Percentiles rank a stretch among this genome's conserved stretches.
These are phyloP conservation scores for Rapana venosa DNA, from an alignment of 2,888 invertebrate species.

Conservation along the genomic window DNA sequence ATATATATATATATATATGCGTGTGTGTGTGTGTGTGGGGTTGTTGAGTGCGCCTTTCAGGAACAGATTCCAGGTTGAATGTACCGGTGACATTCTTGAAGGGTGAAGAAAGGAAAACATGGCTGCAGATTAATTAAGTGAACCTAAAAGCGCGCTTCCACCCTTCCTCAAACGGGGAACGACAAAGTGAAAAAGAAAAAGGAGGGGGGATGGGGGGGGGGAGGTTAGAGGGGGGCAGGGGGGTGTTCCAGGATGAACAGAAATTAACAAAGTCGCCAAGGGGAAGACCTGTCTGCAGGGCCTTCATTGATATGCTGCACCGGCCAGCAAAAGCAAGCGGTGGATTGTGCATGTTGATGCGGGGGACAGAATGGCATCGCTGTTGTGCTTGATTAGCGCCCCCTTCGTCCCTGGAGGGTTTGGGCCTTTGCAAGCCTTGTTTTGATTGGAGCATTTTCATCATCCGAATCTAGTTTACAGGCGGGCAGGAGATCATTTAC, in stretches of 20 bases:
- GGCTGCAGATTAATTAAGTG: too few species aligned
- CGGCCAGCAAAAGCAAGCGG: neutral
- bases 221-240: too few species aligned
- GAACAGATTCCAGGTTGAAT: too few species aligned
- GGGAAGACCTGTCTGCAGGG: neutral
- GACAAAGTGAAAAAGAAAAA: too few species aligned
- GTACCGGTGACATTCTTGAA: too few species aligned
- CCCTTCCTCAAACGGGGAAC: too few species aligned
- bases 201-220: too few species aligned
- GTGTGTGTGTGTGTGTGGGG: too few species aligned
- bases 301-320: neutral
- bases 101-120: too few species aligned
- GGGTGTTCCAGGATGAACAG: neutral
- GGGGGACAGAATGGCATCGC: constrained; percentile 5
- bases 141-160: too few species aligned
- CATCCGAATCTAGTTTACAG: neutral
- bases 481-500: neutral
- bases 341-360: neutral
- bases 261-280: neutral
- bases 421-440: neutral
- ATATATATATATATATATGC: too few species aligned
- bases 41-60: too few species aligned
- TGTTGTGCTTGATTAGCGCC: constrained; percentile 1
- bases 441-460: constrained; percentile 15
- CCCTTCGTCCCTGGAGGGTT: neutral